Conservation (phyloP, 2,113 vertebrate genomes). For the Sinocyclocheilus maitianheensis region DNA sequence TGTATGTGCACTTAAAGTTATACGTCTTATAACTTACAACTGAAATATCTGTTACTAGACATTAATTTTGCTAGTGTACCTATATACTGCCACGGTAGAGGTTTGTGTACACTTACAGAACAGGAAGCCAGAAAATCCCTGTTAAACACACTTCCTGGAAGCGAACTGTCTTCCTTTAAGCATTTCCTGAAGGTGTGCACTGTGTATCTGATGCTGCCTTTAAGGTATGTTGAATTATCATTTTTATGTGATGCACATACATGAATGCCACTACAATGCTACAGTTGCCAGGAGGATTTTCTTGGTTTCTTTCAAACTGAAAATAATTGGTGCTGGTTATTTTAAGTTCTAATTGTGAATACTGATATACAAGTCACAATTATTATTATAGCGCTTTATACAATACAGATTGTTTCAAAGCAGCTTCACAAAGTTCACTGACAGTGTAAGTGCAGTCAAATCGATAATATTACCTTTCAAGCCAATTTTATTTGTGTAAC, state of each 20-base stretch:
- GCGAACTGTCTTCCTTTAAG: slow-evolving; percentile 62
- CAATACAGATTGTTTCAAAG: too few species aligned
- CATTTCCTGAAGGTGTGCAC: slow-evolving; percentile 65
- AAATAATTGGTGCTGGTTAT: neutral
- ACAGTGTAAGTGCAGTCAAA: neutral
- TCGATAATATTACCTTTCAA: neutral
- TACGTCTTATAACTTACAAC: neutral
- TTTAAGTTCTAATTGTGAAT: neutral
- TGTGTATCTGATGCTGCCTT: neutral
- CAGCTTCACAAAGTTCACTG: too few species aligned
- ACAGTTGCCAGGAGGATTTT: neutral
- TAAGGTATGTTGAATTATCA: neutral
- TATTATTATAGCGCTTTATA: too few species aligned
- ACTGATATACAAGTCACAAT: neutral
- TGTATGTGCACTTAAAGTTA: neutral
- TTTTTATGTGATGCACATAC: neutral
- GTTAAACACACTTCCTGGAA: slow-evolving; percentile 72
- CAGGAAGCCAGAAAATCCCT: slow-evolving; percentile 57
- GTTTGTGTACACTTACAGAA: slow-evolving; percentile 18
- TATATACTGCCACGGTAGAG: too few species aligned
- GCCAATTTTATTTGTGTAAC: too few species aligned
- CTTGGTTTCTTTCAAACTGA: neutral
- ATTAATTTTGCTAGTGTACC: neutral
- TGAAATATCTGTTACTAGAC: neutral
- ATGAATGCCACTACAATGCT: neutral